Evolutionary conservation across 2,797 vertebrate genomes (phyloP), one percentile per base, ranked within the genome.

Genomic region (Onychomys arenicola): DNA sequence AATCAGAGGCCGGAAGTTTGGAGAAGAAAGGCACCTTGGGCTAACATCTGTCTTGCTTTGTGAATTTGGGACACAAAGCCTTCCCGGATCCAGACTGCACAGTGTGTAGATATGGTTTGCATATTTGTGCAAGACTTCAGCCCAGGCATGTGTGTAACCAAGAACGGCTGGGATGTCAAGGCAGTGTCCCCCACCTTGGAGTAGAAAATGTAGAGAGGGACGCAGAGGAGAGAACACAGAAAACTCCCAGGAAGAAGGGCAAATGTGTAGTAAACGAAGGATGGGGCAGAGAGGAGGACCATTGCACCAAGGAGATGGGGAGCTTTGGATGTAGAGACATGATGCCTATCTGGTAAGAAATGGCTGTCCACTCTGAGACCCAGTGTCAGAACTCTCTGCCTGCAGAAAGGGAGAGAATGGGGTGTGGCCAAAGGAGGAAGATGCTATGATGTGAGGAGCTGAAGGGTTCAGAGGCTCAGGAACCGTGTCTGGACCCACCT

Each of bases 1-100:
- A 97, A 98, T 94, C 98, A 97, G 98, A 98, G 98, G 99, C 97
- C 99, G 99, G 98, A 99, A 99, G 99, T 98, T 99, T 99, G 96
- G 97, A 98, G 99, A 98, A 98, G 98, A 99, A 99, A 99, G 98
- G 98, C 98, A 98, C 97, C 96, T 97, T 94, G 98, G 61, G 82
- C 94, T 97, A 90, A 94, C 96, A 67, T 97, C 95, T 67, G 96
- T 83, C 95, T 92, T 89, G 93, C 93, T 61, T 92, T 95, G 85
- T 93, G 73, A 40, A 61, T 71, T 43, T 40, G 57, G 2, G 5
- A 25, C 16, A 0, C 14, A 32, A 19, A 69, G 78, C 16, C 69
- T 55, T 71, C 7, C 0, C 13, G 11, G 21, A 16, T 67, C 2
- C 10, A 1, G 34, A 14, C 2, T 21, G 6, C 73, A 23, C 4